A percentile compares a stretch with the other conserved stretches of the same genome.
Evolutionary conservation across 2,888 invertebrate genomes (phyloP).

Genomic region (Tuta absoluta): DNA sequence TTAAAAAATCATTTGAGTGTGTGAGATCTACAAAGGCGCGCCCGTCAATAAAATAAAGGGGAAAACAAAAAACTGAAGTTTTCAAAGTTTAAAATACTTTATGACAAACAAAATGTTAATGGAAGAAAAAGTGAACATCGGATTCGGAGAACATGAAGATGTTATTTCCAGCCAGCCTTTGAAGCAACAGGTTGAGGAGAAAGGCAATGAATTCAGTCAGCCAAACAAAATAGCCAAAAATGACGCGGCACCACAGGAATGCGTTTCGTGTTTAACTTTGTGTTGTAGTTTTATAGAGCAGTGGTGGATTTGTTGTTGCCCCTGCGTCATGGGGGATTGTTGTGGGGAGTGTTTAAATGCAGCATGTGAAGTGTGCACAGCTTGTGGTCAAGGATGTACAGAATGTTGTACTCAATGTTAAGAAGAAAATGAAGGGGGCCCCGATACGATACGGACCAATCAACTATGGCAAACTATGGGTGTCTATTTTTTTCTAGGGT

Average conservation of each 20-base stretch:
- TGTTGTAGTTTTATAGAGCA: slow-evolving; percentile 4
- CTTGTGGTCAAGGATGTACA: slow-evolving; percentile 1
- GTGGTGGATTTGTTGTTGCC: slow-evolving; percentile 5
- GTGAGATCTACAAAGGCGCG: too few relatives aligned
- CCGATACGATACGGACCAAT: too few relatives aligned
- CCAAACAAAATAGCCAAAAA: background rate
- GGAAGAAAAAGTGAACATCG: background rate
- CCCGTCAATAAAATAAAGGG: background rate
- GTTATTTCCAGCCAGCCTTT: slow-evolving; percentile 5
- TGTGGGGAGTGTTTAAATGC: background rate
- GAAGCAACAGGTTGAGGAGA: background rate
- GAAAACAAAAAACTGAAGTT: background rate
- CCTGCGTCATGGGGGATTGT: background rate
- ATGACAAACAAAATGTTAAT: too few relatives aligned
- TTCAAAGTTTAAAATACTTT: too few relatives aligned
- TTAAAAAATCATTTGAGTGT: too few relatives aligned
- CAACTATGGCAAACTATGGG: too few relatives aligned
- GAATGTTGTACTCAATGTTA: slow-evolving; percentile 8
- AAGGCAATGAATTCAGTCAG: background rate
- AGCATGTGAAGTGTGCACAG: background rate
- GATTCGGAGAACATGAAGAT: slow-evolving; percentile 38
- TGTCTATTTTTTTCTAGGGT: too few relatives aligned
- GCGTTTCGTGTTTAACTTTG: background rate
- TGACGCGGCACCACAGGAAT: background rate
- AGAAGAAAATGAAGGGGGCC: too few relatives aligned